Evolutionary conservation across 2,797 vertebrate species (phyloP), one percentile per base, ranked within the genome.

Genomic region (Spinus olivaceus): DNA sequence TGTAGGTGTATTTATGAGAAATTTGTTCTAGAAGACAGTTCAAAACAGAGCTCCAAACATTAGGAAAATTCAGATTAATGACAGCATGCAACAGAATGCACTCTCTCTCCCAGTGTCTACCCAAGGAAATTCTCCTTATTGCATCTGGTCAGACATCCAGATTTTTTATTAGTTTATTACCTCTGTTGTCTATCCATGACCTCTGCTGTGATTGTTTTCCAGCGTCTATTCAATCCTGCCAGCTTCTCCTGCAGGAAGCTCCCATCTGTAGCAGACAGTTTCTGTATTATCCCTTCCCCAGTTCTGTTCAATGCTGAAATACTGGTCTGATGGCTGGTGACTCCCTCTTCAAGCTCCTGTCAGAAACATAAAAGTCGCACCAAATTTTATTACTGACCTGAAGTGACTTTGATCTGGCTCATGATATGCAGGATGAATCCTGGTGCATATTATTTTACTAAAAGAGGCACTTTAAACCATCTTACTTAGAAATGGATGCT

Each of bases 271-370:
- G 98, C 97, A 14, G 98, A 98, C 64, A 99, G 97, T 95, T 99
- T 98, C 76, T 98, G 98, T 76, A 98, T 98, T 86, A 99, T 99
- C 70, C 97, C 97, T 88, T 99, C 98, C 39, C 99, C 99, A 4
- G 98, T 98, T 91, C 92, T 98, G 95, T 97, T 98, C 37, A 99
- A 69, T 1, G 94, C 94, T 9, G 96, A 96, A 94, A 99, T 92
- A 84, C 98, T 97, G 19, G 97, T 92, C 94, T 99, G 98, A 96
- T 99, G 99, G 95, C 97, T 98, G 81, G 92, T 95, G 66, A 99
- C 78, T 47, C 98, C 98, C 79, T 99, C 98, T 86, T 99, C 99
- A 20, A 99, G 98, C 77, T 99, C 99, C 99, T 99, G 94, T 41
- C 74, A 97, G 42, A 94, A 91, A 96, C 30, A 86, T 32, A 91